Evolutionary conservation across 2,888 invertebrate genomes (phyloP).

Genomic region (Graphium colonna): DNA sequence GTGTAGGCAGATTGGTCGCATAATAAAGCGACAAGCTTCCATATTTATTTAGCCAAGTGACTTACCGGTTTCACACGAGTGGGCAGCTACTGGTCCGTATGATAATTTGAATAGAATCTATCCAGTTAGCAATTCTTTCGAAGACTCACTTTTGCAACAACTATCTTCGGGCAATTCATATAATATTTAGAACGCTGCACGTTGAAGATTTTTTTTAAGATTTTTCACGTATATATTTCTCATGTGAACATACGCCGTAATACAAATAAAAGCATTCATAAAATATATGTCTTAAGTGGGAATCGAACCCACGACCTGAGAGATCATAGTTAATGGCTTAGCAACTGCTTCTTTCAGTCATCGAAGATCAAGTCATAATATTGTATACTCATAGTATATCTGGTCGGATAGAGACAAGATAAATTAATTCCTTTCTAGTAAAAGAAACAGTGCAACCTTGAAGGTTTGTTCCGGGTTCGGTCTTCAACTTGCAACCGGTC

Average conservation of each 20-base stretch:
- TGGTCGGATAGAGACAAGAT: not conserved
- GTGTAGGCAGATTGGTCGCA: conserved; percentile 73
- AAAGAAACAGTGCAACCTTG: conserved; percentile 65
- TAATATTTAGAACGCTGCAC: too few relatives aligned
- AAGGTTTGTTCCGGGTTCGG: conserved; percentile 62
- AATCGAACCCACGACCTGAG: too few relatives aligned
- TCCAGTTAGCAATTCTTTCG: conserved; percentile 27
- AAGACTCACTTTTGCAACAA: conserved; percentile 7
- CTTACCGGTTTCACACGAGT: conserved; percentile 72
- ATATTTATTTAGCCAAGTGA: conserved; percentile 71
- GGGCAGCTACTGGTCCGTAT: conserved; percentile 53
- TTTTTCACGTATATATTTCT: too few relatives aligned
- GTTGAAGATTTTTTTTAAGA: too few relatives aligned
- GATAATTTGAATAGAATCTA: conserved; percentile 37
- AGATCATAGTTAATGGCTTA: too few relatives aligned
- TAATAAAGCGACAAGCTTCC: conserved; percentile 68
- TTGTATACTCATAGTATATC: not conserved
- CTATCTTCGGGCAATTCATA: too few relatives aligned
- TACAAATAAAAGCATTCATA: too few relatives aligned
- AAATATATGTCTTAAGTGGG: too few relatives aligned
- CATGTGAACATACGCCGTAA: too few relatives aligned
- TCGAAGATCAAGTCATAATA: too few relatives aligned
- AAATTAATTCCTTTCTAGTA: conserved; percentile 12
- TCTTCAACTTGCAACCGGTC: conserved; percentile 56
- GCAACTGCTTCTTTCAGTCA: too few relatives aligned